A percentile compares a stretch with the other conserved stretches of the same genome.
These are phyloP conservation scores for Corythornis vintsioides DNA, from an alignment of 2,113 vertebrate species.

Conservation along the genomic window DNA sequence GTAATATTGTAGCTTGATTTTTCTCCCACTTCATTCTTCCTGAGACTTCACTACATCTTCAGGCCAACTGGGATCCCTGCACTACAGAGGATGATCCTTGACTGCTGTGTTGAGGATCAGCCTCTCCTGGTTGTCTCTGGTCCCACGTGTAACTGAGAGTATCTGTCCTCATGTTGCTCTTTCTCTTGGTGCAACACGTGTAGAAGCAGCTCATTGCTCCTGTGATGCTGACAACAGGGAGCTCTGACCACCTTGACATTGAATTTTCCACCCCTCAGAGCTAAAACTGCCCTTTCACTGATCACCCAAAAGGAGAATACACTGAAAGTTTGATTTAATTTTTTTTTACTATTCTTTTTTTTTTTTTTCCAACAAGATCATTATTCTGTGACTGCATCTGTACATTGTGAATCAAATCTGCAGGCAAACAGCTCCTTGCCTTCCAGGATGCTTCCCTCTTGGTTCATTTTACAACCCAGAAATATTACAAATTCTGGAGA, in stretches of 20 bases:
- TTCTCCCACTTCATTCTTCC: background rate
- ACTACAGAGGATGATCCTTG: background rate
- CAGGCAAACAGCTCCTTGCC: background rate
- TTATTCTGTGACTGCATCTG: background rate
- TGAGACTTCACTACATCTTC: background rate
- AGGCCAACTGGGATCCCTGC: background rate
- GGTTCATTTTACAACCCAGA: background rate
- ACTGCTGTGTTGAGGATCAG: background rate
- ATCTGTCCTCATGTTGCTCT: background rate
- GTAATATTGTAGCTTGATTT: background rate
- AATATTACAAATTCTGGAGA: slow-evolving; percentile 3
- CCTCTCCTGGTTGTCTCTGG: background rate
- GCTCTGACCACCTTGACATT: background rate
- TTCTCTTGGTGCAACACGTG: background rate
- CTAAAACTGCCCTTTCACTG: background rate
- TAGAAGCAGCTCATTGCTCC: background rate
- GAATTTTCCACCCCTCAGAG: background rate
- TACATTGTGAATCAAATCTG: background rate
- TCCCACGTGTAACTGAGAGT: background rate
- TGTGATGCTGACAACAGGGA: background rate
- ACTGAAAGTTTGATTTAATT: background rate
- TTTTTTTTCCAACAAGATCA: background rate
- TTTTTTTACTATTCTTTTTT: background rate
- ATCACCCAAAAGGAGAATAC: background rate
- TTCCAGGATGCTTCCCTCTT: background rate